A percentile compares a stretch with the other conserved stretches of the same genome.
Evolutionary conservation across 2,888 invertebrate genomes (phyloP).

Genomic region (Argyresthia albistria): DNA sequence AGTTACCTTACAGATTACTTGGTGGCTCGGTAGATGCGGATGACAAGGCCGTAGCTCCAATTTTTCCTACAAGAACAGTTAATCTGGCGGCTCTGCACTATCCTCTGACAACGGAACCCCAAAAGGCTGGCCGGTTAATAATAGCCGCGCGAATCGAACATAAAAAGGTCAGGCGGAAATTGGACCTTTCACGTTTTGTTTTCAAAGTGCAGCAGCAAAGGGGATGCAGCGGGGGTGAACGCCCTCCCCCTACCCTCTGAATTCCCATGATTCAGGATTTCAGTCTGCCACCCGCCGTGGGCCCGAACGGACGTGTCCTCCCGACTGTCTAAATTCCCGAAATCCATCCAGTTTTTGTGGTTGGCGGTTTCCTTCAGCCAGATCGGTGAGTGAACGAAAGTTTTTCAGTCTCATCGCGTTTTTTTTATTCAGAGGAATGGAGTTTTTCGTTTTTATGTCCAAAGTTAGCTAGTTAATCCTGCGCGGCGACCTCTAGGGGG

Average conservation of each 20-base stretch:
- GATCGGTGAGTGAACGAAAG: background rate
- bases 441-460: conserved; percentile 25
- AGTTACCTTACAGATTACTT: no score
- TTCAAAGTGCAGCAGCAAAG: background rate
- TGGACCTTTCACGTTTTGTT: background rate
- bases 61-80: no score
- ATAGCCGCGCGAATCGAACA: no score
- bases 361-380: background rate
- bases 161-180: background rate
- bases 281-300: background rate
- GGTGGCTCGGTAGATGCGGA: no score
- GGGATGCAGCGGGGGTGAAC: background rate
- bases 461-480: conserved; percentile 45
- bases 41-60: no score
- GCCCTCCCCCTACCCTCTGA: background rate
- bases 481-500: conserved; percentile 21
- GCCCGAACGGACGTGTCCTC: background rate
- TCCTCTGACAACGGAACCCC: no score
- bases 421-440: conserved; percentile 27
- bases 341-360: background rate
- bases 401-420: conserved; percentile 8
- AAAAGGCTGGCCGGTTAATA: no score
- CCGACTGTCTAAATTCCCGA: background rate
- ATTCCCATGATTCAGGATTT: background rate
- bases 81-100: no score